phyloP scores from a whole-genome alignment of 2,797 vertebrate species.

The Poecile montanus region DNA sequence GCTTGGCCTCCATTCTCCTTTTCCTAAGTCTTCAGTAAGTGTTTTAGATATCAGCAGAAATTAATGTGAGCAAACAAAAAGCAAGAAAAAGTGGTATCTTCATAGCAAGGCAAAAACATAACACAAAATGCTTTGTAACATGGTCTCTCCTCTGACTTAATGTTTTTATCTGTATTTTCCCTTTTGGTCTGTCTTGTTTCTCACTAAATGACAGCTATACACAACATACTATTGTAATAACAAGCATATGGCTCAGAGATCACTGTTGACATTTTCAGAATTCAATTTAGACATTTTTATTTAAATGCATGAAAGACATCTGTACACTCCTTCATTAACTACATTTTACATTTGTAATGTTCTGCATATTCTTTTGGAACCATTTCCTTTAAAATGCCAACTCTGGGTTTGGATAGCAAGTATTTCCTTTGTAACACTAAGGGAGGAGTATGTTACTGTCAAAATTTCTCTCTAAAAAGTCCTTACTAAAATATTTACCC shows the following conservation, averaged over 20 bases:
- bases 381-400: neutral
- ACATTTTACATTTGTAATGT: constrained; percentile 53
- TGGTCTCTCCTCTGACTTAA: neutral
- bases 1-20: constrained; percentile 24
- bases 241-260: constrained; percentile 24
- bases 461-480: constrained; percentile 42
- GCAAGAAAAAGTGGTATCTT: neutral
- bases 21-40: neutral
- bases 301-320: constrained; percentile 62
- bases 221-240: constrained; percentile 31
- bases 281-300: constrained; percentile 57
- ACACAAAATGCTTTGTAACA: neutral
- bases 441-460: constrained; percentile 55
- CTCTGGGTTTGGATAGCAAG: constrained; percentile 41
- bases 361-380: constrained; percentile 37
- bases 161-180: neutral
- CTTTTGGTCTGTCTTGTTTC: constrained; percentile 23
- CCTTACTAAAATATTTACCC: constrained; percentile 53
- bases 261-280: constrained; percentile 13
- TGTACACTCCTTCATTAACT: constrained; percentile 52
- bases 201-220: constrained; percentile 3
- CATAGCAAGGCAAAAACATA: constrained; percentile 1
- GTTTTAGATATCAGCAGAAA: neutral
- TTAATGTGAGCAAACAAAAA: constrained; percentile 5
- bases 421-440: constrained; percentile 33